phyloP scores from a whole-genome alignment of 2,888 invertebrate genomes.

The Drosophila trichaetosa region DNA sequence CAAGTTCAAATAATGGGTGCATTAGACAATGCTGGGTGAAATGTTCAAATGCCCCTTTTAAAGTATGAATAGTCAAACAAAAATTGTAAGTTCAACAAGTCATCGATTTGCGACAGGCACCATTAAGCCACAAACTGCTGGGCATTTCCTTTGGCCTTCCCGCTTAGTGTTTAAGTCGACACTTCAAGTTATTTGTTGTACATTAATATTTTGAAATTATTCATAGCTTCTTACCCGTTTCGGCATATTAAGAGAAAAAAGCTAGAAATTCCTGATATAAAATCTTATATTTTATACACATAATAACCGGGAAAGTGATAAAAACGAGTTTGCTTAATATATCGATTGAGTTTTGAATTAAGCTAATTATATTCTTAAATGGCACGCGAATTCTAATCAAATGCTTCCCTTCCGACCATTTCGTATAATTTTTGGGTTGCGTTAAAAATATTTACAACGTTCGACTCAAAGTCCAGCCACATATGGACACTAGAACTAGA shows the following conservation, averaged over 20 bases:
- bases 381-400: constrained; percentile 34
- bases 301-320: constrained; percentile 37
- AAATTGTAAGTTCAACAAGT: neutral
- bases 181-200: constrained; percentile 32
- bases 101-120: neutral
- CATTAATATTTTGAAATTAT: constrained; percentile 48
- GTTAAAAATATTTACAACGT: neutral
- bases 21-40: constrained; percentile 30
- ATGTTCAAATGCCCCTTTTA: constrained; percentile 16
- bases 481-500: constrained; percentile 34
- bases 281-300: constrained; percentile 26
- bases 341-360: constrained; percentile 11
- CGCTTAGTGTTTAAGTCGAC: constrained; percentile 9
- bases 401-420: neutral
- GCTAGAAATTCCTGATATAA: constrained; percentile 53
- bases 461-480: neutral
- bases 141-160: constrained; percentile 12
- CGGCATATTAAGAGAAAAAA: constrained; percentile 22
- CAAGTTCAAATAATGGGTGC: constrained; percentile 25
- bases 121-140: neutral
- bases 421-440: neutral
- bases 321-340: constrained; percentile 33
- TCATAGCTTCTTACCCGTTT: constrained; percentile 40
- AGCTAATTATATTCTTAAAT: constrained; percentile 11
- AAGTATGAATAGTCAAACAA: neutral